A percentile compares a stretch with the other conserved stretches of the same genome.
phyloP scores from a whole-genome alignment of 2,797 vertebrate species.

The Eptatretus atami region DNA sequence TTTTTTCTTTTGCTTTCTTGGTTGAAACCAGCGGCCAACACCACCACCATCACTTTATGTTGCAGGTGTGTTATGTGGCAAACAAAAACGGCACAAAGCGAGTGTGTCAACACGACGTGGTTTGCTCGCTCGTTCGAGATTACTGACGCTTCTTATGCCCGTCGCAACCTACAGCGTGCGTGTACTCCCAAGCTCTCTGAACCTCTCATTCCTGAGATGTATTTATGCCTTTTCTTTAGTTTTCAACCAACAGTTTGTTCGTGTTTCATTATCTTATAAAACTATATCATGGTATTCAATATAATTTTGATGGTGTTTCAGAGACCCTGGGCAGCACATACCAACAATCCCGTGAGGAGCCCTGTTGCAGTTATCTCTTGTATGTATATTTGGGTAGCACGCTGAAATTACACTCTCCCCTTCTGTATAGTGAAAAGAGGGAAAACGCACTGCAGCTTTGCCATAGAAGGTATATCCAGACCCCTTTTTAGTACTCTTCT shows the following conservation, averaged over 20 bases:
- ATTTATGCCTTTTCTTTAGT: conserved; percentile 11
- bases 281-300: neutral
- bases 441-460: too few relatives aligned
- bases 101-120: conserved; percentile 95
- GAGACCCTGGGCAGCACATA: too few relatives aligned
- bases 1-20: too few relatives aligned
- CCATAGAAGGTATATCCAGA: too few relatives aligned
- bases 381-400: too few relatives aligned
- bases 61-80: conserved; percentile 83
- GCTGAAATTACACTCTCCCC: too few relatives aligned
- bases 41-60: neutral
- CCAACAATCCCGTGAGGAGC: too few relatives aligned
- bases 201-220: conserved; percentile 96
- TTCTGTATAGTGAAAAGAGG: too few relatives aligned
- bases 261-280: neutral
- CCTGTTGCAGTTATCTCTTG: too few relatives aligned
- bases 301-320: neutral
- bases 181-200: conserved; percentile 83
- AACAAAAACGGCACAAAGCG: conserved; percentile 71
- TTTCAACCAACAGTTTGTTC: neutral
- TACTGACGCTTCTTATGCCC: conserved; percentile 70
- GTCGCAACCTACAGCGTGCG: conserved; percentile 74
- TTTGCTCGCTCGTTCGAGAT: conserved; percentile 73
- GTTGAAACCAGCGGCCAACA: too few relatives aligned
- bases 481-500: too few relatives aligned